These are phyloP conservation scores for Sthenelais limicola DNA, from an alignment of 2,888 invertebrate species.

Conservation along the genomic window DNA sequence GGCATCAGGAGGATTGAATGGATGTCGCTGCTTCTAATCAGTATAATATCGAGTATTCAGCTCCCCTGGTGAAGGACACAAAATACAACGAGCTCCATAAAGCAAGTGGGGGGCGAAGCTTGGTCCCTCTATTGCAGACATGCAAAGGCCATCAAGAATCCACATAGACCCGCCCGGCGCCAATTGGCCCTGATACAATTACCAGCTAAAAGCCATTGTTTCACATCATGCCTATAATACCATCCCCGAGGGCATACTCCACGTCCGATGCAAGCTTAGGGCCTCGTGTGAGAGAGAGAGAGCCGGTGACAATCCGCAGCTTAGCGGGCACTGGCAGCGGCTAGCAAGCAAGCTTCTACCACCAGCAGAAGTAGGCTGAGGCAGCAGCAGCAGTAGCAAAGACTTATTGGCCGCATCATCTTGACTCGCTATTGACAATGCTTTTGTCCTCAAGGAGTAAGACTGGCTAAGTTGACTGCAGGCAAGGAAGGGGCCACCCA, in stretches of 20 bases:
- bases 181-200: conserved; percentile 33
- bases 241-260: conserved; percentile 11
- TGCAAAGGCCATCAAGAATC: too few relatives aligned
- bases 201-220: conserved; percentile 34
- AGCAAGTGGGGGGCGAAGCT: too few relatives aligned
- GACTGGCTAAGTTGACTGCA: not conserved
- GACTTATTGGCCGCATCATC: not conserved
- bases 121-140: too few relatives aligned
- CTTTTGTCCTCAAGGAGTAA: not conserved
- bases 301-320: conserved; percentile 2
- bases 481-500: conserved; percentile 1
- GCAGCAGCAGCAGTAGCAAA: not conserved
- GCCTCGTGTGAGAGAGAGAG: not conserved
- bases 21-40: too few relatives aligned
- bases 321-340: too few relatives aligned
- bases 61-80: too few relatives aligned
- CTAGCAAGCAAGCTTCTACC: too few relatives aligned
- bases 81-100: too few relatives aligned
- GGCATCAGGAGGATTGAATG: too few relatives aligned
- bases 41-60: too few relatives aligned
- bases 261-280: conserved; percentile 10
- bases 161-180: conserved; percentile 13
- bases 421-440: conserved; percentile 21
- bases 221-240: conserved; percentile 17
- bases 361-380: too few relatives aligned